A percentile compares a stretch with the other conserved stretches of the same genome.
Evolutionary conservation across 2,888 invertebrate species (phyloP).

Genomic region (Campoplex nolae): DNA sequence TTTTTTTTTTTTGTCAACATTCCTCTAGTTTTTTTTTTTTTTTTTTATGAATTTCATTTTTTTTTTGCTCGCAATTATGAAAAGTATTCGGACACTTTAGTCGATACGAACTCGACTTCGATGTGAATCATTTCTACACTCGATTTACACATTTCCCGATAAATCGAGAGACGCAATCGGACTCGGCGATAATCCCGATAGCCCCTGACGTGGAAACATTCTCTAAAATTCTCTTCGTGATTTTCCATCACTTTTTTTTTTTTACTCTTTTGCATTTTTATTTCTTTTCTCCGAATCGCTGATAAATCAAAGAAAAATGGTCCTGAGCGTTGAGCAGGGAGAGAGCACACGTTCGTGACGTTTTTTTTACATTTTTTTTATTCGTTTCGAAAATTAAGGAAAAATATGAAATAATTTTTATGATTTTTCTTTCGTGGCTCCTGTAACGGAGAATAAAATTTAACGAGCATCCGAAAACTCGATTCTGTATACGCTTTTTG

Average conservation of each 20-base stretch:
- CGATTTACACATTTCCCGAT: constrained; percentile 44
- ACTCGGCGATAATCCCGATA: constrained; percentile 46
- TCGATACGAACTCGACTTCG: not conserved
- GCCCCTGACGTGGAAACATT: constrained; percentile 27
- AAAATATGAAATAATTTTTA: no score
- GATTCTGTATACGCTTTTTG: not conserved
- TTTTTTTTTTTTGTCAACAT: not conserved
- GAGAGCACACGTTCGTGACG: not conserved
- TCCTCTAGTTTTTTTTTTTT: not conserved
- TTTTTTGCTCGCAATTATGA: not conserved
- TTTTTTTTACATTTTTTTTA: no score
- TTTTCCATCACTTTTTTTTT: constrained; percentile 53
- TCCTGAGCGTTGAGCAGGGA: not conserved
- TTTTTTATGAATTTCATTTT: not conserved
- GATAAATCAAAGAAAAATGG: not conserved
- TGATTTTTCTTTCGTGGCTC: not conserved
- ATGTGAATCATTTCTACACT: constrained; percentile 36
- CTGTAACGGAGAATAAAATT: no score
- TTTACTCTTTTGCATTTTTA: not conserved
- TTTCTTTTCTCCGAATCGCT: not conserved
- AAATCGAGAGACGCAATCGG: constrained; percentile 44
- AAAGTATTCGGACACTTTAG: not conserved
- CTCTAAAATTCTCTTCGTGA: constrained; percentile 33
- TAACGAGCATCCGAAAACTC: not conserved
- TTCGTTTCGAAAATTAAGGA: no score